Evolutionary conservation across 2,113 vertebrate genomes (phyloP).

Genomic region (Lepus americanus): DNA sequence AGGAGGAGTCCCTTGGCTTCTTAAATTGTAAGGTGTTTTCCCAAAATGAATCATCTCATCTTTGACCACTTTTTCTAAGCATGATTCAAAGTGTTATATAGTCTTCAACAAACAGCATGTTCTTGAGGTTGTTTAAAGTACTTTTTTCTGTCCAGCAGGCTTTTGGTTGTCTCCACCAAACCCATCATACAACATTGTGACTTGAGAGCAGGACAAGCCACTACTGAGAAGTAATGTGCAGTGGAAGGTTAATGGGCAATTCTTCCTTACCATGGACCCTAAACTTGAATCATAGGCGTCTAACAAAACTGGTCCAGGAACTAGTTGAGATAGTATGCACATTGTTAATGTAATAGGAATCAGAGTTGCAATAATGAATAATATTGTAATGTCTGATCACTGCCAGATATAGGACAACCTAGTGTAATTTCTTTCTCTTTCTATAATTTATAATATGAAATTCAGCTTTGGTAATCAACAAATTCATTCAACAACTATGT

Average conservation of each 20-base stretch:
- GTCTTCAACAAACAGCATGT: background rate
- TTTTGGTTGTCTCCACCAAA: conserved; percentile 7
- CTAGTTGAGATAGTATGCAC: background rate
- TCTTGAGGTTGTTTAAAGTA: background rate
- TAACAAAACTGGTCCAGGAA: conserved; percentile 63
- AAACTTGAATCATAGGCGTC: conserved; percentile 20
- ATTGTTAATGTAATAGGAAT: conserved; percentile 49
- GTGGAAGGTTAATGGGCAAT: conserved; percentile 5
- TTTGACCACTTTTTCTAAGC: background rate
- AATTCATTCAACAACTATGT: conserved; percentile 51
- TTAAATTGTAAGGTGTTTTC: background rate
- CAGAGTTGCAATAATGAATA: conserved; percentile 24
- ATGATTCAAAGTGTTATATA: background rate
- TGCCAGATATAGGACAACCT: conserved; percentile 44
- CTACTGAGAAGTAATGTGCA: background rate
- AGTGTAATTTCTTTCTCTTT: conserved; percentile 59
- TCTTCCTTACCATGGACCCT: background rate
- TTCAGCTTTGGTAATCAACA: conserved; percentile 64
- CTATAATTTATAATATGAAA: conserved; percentile 55
- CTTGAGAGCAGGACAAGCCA: background rate
- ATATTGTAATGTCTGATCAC: conserved; percentile 16
- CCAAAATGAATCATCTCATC: background rate
- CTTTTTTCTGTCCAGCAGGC: background rate
- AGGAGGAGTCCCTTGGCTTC: background rate
- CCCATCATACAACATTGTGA: background rate